Base-by-base conservation (phyloP, 2,797 vertebrate species). In the Chaetophractus vellerosus region DNA sequence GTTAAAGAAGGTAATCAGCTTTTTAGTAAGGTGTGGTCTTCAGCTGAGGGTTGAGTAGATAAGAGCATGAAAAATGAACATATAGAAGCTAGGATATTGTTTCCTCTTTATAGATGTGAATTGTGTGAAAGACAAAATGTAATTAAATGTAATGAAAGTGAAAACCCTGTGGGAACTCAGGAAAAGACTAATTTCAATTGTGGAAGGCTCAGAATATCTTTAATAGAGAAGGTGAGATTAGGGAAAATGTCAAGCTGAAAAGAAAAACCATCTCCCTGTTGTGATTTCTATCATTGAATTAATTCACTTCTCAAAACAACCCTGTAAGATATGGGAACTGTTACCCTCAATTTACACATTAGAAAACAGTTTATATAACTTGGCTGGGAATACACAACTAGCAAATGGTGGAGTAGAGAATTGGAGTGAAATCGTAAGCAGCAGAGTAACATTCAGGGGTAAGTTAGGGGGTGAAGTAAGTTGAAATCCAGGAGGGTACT, bases 1-100 rank as follows among this genome's bases (percentile, higher is more conserved):
- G 99, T 99, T 96, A 99, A 99, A 99, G 99, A 99, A 99, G 99
- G 99, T 99, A 97, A 96, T 88, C 8, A 84, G 5, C n/a, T 26
- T 87, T 38, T 84, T 95, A 74, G 18, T 63, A 80, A 63, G 81
- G 31, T 36, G 5, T 92, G 48, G 36, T 80, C 68, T 96, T 78
- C 61, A 33, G 19, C 78, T 88, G 28, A 81, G 31, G 31, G 38
- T 90, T 90, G 52, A 16, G 24, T 91, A 31, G 5, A 69, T 83
- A 80, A 92, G 33, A 52, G 48, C n/a, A 21, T 80, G 26, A 86
- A 94, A 57, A 69, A 28, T 52, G 28, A 93, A 36, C 28, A 66
- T 80, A 41, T 0, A 78, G 74, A 84, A 81, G 26, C 59, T 55
- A 50, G 5, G 6, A 9, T 71, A 28, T 50, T 33, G 31, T 71